Base-by-base conservation (phyloP, 2,797 vertebrate genomes). In the Momotus momota region DNA sequence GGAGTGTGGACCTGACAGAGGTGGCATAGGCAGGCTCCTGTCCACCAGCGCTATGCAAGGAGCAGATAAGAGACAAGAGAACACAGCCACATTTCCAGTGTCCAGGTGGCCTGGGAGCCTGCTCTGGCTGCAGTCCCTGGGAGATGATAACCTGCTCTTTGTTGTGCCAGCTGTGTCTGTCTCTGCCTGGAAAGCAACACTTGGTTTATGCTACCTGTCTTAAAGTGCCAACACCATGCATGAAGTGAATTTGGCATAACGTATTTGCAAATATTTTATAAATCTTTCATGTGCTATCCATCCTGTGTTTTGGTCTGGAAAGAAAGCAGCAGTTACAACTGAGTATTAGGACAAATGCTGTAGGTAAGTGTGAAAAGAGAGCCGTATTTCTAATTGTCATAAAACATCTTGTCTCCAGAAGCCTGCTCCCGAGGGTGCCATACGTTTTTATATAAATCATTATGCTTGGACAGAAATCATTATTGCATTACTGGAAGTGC, bases 321-420 rank as follows among this genome's bases (percentile, higher is more conserved):
- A 57, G 71, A 57, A 61, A 92, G 65, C 25, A 41, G 19, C 11
- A 7, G 77, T 74, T 78, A 78, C 4, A 70, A 41, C 16, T 69
- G 10, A 58, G 8, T 65, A 70, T 81, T 80, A 60, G 31, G 31
- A 51, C 20, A 61, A 78, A 40, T 7, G 14, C 27, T 54, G 58
- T 2, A 22, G 43, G 29, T 60, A 71, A 33, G 29, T 48, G 26
- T 51, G 35, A 54, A 78, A 80, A n/a, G 40, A 85, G 57, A 46
- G 77, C 16, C 14, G 1, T 82, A 18, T 87, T 93, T 57, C 40
- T 80, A 89, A 67, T 82, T 91, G 49, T 40, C 58, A 73, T 58
- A 69, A 91, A 93, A n/a, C 15, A 49, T 65, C 65, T 87, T 81
- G n/a, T 72, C 65, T 91, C 54, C 75, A 81, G 75, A 92, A 91